A percentile compares a stretch with the other conserved stretches of the same genome.
Evolutionary conservation across 2,888 invertebrate species (phyloP).

Genomic region (Drosophila buzzatii): DNA sequence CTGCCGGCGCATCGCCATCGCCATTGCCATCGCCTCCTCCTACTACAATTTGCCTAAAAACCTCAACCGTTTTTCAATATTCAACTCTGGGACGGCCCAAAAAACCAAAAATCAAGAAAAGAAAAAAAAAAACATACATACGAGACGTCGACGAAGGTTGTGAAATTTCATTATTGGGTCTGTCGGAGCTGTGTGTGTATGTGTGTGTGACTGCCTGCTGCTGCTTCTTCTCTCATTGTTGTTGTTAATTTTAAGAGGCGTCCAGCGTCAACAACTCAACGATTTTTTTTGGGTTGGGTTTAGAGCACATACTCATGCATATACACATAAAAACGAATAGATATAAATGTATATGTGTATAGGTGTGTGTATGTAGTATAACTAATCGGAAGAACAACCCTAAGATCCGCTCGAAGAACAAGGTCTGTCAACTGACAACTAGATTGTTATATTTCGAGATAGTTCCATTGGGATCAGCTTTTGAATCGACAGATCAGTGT

Average conservation of each 20-base stretch:
- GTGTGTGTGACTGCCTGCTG: slow-evolving; percentile 52
- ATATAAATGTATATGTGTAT: slow-evolving; percentile 4
- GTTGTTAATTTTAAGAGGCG: slow-evolving; percentile 75
- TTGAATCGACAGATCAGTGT: background rate
- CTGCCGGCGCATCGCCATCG: slow-evolving; percentile 53
- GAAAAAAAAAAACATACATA: slow-evolving; percentile 23
- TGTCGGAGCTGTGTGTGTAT: slow-evolving; percentile 42
- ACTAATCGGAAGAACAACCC: slow-evolving; percentile 11
- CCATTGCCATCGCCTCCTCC: slow-evolving; percentile 68
- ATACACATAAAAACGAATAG: background rate
- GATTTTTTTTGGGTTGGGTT: slow-evolving; percentile 65
- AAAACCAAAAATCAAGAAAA: slow-evolving; percentile 25
- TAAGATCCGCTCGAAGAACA: background rate
- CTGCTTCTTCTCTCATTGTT: slow-evolving; percentile 13
- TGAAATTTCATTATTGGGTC: slow-evolving; percentile 81
- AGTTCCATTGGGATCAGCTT: background rate
- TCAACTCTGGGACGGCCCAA: slow-evolving; percentile 68
- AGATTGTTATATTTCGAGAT: background rate
- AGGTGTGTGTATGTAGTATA: slow-evolving; percentile 10
- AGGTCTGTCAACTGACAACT: background rate
- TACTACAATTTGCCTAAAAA: slow-evolving; percentile 80
- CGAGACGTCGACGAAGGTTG: slow-evolving; percentile 66
- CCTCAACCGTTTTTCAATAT: slow-evolving; percentile 79
- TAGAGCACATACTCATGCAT: slow-evolving; percentile 33
- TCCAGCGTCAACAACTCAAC: slow-evolving; percentile 75